A percentile compares a stretch with the other conserved stretches of the same genome.
Evolutionary conservation across 1,140 invertebrate species (phyloP).

Genomic region (Cataglyphis hispanica): DNA sequence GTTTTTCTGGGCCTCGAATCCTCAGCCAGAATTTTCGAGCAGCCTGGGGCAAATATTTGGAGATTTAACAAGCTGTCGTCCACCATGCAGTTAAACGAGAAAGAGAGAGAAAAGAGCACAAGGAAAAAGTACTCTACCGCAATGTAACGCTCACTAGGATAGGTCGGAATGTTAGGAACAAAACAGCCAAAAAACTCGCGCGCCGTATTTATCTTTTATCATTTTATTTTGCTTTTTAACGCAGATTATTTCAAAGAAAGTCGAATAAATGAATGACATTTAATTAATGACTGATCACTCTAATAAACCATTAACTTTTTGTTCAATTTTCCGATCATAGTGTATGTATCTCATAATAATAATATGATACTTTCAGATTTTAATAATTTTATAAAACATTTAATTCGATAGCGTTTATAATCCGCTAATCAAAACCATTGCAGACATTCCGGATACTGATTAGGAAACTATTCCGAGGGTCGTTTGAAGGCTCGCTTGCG

Average conservation of each 20-base stretch:
- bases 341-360: not conserved
- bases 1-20: slow-evolving; percentile 42
- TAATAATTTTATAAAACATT: not conserved
- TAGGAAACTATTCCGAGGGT: slow-evolving; percentile 35
- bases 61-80: slow-evolving; percentile 65
- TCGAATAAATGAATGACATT: not conserved
- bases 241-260: not conserved
- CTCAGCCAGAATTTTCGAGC: slow-evolving; percentile 52
- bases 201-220: slow-evolving; percentile 57
- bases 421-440: slow-evolving; percentile 6
- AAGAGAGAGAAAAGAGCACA: not conserved
- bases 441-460: slow-evolving; percentile 27
- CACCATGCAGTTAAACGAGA: slow-evolving; percentile 39
- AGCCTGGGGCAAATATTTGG: slow-evolving; percentile 53
- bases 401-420: not conserved
- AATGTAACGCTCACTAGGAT: slow-evolving; percentile 41
- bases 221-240: slow-evolving; percentile 35
- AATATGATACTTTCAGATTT: not conserved
- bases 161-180: slow-evolving; percentile 51
- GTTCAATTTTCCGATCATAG: not conserved
- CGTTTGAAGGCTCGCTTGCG: not conserved
- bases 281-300: not conserved
- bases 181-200: slow-evolving; percentile 53
- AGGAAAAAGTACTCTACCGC: slow-evolving; percentile 41
- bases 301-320: not conserved